Conservation (phyloP, 2,888 invertebrate species). For the Andrena bucephala region DNA sequence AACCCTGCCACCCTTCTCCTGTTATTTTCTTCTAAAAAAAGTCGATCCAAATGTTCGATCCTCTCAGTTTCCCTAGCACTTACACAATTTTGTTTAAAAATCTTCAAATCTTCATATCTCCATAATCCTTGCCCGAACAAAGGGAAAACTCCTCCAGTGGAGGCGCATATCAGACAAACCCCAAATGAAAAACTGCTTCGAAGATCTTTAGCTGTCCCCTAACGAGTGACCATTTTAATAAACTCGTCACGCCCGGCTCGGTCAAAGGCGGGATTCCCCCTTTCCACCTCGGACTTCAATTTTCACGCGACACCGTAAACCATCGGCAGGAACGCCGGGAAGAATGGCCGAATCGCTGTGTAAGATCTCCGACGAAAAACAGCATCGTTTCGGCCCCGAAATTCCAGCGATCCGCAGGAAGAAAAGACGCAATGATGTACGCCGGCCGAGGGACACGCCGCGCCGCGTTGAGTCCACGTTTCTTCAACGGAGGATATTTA, state of each 20-base stretch:
- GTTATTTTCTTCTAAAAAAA: no score
- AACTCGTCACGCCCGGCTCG: constrained; percentile 63
- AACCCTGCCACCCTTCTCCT: no score
- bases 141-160: no score
- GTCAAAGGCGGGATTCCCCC: constrained; percentile 5
- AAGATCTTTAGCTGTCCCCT: neutral
- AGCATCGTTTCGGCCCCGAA: constrained; percentile 39
- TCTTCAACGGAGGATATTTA: constrained; percentile 60
- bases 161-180: no score
- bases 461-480: constrained; percentile 53
- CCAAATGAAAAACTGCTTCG: neutral
- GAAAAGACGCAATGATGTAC: constrained; percentile 56
- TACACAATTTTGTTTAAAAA: no score
- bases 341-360: constrained; percentile 46
- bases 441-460: constrained; percentile 18
- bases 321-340: constrained; percentile 23
- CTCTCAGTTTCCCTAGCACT: no score
- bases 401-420: constrained; percentile 58
- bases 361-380: constrained; percentile 49
- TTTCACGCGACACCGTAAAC: constrained; percentile 59
- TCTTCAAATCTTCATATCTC: no score
- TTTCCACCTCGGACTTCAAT: constrained; percentile 55
- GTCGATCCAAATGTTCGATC: no score
- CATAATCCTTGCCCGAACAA: no score
- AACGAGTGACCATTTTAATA: constrained; percentile 60